Evolutionary conservation across 2,797 vertebrate genomes (phyloP).

Genomic region (Muraenolepis orangiensis): DNA sequence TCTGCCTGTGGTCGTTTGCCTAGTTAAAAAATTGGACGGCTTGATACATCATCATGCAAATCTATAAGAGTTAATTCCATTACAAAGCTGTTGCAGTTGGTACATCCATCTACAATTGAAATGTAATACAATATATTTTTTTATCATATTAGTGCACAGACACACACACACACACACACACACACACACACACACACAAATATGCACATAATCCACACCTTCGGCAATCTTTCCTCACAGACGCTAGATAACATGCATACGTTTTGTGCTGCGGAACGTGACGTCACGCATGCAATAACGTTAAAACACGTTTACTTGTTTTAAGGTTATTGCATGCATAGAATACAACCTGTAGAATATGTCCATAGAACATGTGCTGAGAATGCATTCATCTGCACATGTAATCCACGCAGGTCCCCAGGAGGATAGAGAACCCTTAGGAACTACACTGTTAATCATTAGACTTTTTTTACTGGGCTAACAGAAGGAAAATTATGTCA

Average conservation of each 20-base stretch:
- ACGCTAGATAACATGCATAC: background rate
- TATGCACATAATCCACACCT: background rate
- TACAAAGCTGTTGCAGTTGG: too few species aligned
- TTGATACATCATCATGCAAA: background rate
- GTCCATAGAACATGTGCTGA: background rate
- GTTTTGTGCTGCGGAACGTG: background rate
- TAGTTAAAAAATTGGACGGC: background rate
- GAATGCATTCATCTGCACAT: constrained; percentile 21
- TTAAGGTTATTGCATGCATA: too few species aligned
- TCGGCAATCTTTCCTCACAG: background rate
- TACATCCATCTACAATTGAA: background rate
- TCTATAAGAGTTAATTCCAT: background rate
- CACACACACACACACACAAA: background rate
- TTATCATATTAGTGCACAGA: background rate
- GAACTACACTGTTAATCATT: background rate
- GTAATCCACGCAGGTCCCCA: constrained; percentile 30
- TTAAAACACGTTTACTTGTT: background rate
- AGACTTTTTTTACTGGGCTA: background rate
- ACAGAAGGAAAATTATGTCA: background rate
- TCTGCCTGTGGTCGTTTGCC: background rate
- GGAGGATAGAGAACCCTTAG: constrained; percentile 1
- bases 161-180: background rate
- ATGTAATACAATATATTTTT: background rate
- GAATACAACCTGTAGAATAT: too few species aligned
- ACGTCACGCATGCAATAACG: background rate